A percentile compares a stretch with the other conserved stretches of the same genome.
phyloP scores from a whole-genome alignment of 2,797 vertebrate species.

The Chanos chanos region DNA sequence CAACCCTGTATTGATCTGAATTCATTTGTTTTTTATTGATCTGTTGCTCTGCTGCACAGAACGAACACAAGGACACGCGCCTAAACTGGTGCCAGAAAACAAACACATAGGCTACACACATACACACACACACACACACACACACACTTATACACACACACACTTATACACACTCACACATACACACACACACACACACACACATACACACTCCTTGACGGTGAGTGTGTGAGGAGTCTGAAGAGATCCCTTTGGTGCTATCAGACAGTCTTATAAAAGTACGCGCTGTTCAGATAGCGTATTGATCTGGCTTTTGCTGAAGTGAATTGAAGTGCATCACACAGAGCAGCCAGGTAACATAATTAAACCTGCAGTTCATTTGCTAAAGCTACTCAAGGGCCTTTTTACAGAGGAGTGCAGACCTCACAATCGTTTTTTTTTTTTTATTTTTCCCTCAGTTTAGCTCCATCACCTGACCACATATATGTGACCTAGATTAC shows the following conservation, averaged over 20 bases:
- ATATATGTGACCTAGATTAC: no score
- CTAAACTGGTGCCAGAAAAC: neutral
- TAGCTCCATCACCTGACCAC: no score
- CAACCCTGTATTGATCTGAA: slow-evolving; percentile 73
- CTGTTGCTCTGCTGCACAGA: slow-evolving; percentile 73
- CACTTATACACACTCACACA: neutral
- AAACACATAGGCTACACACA: slow-evolving; percentile 12
- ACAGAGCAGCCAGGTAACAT: slow-evolving; percentile 41
- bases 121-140: slow-evolving; percentile 39
- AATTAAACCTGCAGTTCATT: slow-evolving; percentile 55
- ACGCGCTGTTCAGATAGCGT: slow-evolving; percentile 55
- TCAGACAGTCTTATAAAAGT: slow-evolving; percentile 60
- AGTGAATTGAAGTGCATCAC: slow-evolving; percentile 55
- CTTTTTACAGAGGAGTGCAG: slow-evolving; percentile 16
- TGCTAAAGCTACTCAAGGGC: slow-evolving; percentile 35
- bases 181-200: slow-evolving; percentile 1
- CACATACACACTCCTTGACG: no score
- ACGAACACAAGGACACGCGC: slow-evolving; percentile 67
- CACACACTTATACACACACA: slow-evolving; percentile 19
- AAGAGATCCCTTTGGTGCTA: slow-evolving; percentile 40
- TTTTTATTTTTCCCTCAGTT: no score
- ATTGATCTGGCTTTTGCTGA: slow-evolving; percentile 62
- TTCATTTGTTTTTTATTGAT: slow-evolving; percentile 79
- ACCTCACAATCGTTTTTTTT: no score
- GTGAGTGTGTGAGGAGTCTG: no score